Evolutionary conservation across 2,113 vertebrate genomes (phyloP).

Genomic region (Mesoclemmys tuberculata): DNA sequence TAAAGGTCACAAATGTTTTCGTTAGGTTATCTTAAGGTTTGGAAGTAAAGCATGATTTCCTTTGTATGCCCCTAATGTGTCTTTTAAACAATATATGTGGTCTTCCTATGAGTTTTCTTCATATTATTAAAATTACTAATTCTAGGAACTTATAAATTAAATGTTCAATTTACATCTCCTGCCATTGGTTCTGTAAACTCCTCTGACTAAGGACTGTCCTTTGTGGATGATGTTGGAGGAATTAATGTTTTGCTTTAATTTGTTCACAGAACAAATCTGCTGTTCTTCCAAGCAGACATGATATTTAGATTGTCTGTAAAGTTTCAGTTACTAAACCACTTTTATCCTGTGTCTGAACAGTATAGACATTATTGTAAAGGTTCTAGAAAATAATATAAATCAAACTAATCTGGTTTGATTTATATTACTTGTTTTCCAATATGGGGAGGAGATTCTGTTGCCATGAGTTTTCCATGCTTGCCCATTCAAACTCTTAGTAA

Average conservation of each 20-base stretch:
- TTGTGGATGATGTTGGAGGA: neutral
- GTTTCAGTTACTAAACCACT: neutral
- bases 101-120: neutral
- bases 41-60: neutral
- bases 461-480: neutral
- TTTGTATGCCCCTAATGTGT: neutral
- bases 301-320: neutral
- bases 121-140: neutral
- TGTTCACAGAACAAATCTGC: neutral
- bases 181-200: neutral
- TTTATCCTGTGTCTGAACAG: neutral
- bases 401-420: neutral
- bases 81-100: neutral
- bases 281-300: neutral
- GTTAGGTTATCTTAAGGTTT: neutral
- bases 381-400: neutral
- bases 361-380: neutral
- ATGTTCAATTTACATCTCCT: neutral
- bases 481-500: neutral
- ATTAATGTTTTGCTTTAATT: neutral
- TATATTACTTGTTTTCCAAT: neutral
- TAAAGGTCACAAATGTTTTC: neutral
- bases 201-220: neutral
- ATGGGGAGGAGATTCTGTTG: neutral
- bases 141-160: neutral